Conservation (phyloP, 2,113 vertebrate genomes). For the Noctilio leporinus region DNA sequence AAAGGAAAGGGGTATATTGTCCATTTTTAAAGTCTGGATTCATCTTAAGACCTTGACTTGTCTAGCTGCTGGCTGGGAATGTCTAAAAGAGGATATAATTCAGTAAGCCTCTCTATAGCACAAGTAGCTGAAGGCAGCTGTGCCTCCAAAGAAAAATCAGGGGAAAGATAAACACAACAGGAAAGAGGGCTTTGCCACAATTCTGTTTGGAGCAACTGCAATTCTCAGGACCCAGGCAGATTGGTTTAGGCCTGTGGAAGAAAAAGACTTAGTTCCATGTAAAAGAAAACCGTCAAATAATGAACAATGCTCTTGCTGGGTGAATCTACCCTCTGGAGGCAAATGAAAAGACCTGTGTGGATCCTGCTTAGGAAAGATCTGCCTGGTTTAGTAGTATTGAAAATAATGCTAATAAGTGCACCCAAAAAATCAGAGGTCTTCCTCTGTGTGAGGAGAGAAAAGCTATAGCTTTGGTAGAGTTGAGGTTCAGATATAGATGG, state of each 20-base stretch:
- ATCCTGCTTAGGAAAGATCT: not conserved
- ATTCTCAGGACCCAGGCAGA: not conserved
- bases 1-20: not conserved
- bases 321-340: not conserved
- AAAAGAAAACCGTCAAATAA: not conserved
- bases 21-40: not conserved
- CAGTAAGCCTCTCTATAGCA: not conserved
- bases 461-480: not conserved
- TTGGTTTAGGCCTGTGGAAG: not conserved
- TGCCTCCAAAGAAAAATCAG: not conserved
- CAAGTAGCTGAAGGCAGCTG: not conserved
- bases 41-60: not conserved
- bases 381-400: not conserved
- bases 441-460: conserved; percentile 3
- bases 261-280: not conserved
- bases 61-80: not conserved
- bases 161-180: conserved; percentile 16
- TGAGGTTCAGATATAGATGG: not conserved
- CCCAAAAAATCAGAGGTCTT: not conserved
- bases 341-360: not conserved
- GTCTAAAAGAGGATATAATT: not conserved
- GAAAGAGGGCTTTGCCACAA: not conserved
- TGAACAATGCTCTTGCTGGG: not conserved
- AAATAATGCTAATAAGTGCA: not conserved
- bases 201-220: not conserved